Evolutionary conservation across 2,113 vertebrate species (phyloP), one percentile per base, ranked within the genome.

Genomic region (Ammodytes dubius): DNA sequence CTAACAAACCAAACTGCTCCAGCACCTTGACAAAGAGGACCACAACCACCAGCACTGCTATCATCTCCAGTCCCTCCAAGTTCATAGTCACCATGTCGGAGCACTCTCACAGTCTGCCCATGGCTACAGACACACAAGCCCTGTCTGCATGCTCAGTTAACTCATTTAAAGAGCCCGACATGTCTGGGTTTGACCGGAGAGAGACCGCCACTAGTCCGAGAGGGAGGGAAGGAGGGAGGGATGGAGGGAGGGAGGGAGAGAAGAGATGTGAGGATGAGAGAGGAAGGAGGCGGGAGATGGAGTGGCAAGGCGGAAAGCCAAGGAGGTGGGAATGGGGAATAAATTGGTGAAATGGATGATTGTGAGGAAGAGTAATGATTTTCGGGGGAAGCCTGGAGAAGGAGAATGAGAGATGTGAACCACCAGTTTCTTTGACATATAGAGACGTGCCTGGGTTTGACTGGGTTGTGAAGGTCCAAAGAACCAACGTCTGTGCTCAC

Each of bases 61-160:
- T 99, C 98, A 99, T 99, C 88, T 99, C 98, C 93, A 99, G 97
- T 85, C 98, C 98, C 94, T 99, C 98, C 95, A 98, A 95, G 96
- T 99, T 99, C 97, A 99, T 97, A 95, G 86, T 95, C 94, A 95
- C 81, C 87, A 85, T 92, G 82, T 77, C 73, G 56, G 94, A 89
- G 92, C 93, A 95, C 95, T 97, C 97, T 97, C 97, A 97, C 95
- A 92, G 92, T 95, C 93, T 94, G 91, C 90, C 91, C 92, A 91
- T 92, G 91, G 94, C 92, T 90, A 85, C 75, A 5, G 87, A 95
- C 92, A 37, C 80, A 92, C 92, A 93, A 84, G 94, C 94, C 82
- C 91, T 89, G 91, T 90, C 91, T 93, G 90, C 93, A 91, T 96
- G 95, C 95, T 27, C 96, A 96, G 95, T 89, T 90, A 95, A 93